Base-by-base conservation (phyloP, 2,888 invertebrate genomes). In the Volucella bombylans region DNA sequence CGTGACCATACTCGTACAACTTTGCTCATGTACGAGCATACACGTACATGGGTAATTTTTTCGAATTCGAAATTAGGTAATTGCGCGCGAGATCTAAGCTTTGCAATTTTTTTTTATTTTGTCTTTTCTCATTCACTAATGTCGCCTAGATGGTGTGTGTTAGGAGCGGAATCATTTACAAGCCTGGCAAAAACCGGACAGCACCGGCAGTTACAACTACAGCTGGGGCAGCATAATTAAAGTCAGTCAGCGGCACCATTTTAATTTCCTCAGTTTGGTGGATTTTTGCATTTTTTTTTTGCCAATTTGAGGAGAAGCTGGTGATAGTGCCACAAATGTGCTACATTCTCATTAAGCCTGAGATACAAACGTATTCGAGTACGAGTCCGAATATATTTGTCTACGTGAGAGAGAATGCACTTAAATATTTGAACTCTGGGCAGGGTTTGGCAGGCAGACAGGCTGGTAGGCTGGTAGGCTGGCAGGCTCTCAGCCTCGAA, bases 11-110 rank as follows among this genome's bases (percentile, higher is more conserved):
- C 67, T 52, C 23, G 18, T 31, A 31, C 31, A 31, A 31, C 31
- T 31, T 11, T 4, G 2, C 18, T 47, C 15, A n/a, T 38, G 31
- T 31, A 12, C 9, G 14, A 10, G n/a, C n/a, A 11, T 55, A 52
- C 64, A 18, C 1, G 62, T 64, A 71, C 71, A 59, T 38, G 71
- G 55, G 54, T 55, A 68, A 61, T 59, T 64, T 78, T 64, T 72
- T 54, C 61, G 69, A 67, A 67, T 69, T 61, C 68, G 81, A 81
- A 85, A 85, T 85, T 85, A 85, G 81, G 85, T 85, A 85, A 85
- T 85, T 85, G 85, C 76, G 76, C 85, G 85, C 76, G 76, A 67
- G 61, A 73, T 79, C 79, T 83, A 80, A 82, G 67, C 83, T 83
- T 80, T 83, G 74, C 49, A 79, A 79, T 74, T 83, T 83, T 74